A percentile compares a stretch with the other conserved stretches of the same genome.
Conservation (phyloP, 2,113 vertebrate genomes). For the Thunnus thynnus region DNA sequence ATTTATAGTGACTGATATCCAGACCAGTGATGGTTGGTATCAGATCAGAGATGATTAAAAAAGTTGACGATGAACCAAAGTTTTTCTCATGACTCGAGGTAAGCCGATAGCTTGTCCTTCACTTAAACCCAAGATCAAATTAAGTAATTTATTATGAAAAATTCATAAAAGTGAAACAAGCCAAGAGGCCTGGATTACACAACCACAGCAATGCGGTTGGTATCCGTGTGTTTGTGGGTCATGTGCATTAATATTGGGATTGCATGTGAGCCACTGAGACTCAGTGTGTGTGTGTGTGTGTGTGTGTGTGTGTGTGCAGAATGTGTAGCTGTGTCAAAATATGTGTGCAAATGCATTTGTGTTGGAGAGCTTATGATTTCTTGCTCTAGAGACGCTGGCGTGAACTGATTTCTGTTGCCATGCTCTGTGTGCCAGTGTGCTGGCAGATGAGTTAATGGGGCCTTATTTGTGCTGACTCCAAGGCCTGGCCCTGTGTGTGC, state of each 20-base stretch:
- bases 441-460: slow-evolving; percentile 70
- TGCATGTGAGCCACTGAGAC: not conserved
- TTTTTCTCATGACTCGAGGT: slow-evolving; percentile 23
- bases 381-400: slow-evolving; percentile 40
- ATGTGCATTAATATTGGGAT: slow-evolving; percentile 31
- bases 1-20: slow-evolving; percentile 31
- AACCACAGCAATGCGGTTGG: slow-evolving; percentile 22
- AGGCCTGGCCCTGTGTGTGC: slow-evolving; percentile 55
- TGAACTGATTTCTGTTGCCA: slow-evolving; percentile 55
- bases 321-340: not conserved
- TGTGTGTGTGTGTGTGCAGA: not conserved
- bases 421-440: slow-evolving; percentile 52
- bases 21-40: slow-evolving; percentile 17
- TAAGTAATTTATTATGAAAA: slow-evolving; percentile 23
- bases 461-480: slow-evolving; percentile 81
- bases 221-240: slow-evolving; percentile 58
- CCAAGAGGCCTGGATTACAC: slow-evolving; percentile 25
- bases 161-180: slow-evolving; percentile 39
- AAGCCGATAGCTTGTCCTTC: slow-evolving; percentile 11
- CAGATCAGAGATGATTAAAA: slow-evolving; percentile 17
- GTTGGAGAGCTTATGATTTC: slow-evolving; percentile 3
- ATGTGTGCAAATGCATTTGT: slow-evolving; percentile 34
- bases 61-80: slow-evolving; percentile 2
- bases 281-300: not conserved
- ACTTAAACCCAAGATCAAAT: slow-evolving; percentile 28